These are phyloP conservation scores for Meandrusa payeni DNA, from an alignment of 2,888 invertebrate genomes.

Conservation along the genomic window DNA sequence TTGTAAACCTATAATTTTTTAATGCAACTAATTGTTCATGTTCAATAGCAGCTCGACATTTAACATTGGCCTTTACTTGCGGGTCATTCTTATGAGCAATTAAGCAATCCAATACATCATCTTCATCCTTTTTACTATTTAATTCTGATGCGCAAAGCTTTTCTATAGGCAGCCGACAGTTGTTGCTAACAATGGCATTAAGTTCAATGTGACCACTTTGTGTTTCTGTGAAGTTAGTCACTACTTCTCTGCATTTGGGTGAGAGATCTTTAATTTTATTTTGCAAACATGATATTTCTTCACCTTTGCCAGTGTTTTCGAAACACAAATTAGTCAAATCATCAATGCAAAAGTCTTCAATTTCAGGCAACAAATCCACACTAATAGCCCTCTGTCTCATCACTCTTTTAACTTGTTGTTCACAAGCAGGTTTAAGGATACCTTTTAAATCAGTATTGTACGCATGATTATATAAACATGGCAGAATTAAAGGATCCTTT, in stretches of 20 bases:
- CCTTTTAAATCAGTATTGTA: slow-evolving; percentile 74
- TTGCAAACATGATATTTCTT: slow-evolving; percentile 96
- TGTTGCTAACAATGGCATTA: slow-evolving; percentile 92
- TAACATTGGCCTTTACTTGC: slow-evolving; percentile 86
- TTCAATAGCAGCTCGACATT: slow-evolving; percentile 96
- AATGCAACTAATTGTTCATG: slow-evolving; percentile 97
- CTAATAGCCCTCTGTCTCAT: slow-evolving; percentile 96
- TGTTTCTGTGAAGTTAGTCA: slow-evolving; percentile 92
- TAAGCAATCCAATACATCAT: slow-evolving; percentile 96
- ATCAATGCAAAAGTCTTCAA: slow-evolving; percentile 93
- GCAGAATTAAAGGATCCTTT: slow-evolving; percentile 90
- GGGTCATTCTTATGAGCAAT: slow-evolving; percentile 94
- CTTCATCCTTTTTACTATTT: slow-evolving; percentile 87
- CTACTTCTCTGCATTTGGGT: slow-evolving; percentile 86
- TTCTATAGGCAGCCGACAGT: slow-evolving; percentile 90
- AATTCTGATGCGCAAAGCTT: slow-evolving; percentile 86
- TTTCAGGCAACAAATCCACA: slow-evolving; percentile 96
- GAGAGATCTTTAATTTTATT: slow-evolving; percentile 87
- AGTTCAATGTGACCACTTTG: slow-evolving; percentile 93
- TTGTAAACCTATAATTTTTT: slow-evolving; percentile 95
- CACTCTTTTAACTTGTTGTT: slow-evolving; percentile 91
- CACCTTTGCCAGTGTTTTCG: slow-evolving; percentile 91
- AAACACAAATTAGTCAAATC: slow-evolving; percentile 92
- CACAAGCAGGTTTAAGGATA: slow-evolving; percentile 82
- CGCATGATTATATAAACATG: slow-evolving; percentile 92